Conservation (phyloP, 2,797 vertebrate species). For the Percopsis omiscomaycus region DNA sequence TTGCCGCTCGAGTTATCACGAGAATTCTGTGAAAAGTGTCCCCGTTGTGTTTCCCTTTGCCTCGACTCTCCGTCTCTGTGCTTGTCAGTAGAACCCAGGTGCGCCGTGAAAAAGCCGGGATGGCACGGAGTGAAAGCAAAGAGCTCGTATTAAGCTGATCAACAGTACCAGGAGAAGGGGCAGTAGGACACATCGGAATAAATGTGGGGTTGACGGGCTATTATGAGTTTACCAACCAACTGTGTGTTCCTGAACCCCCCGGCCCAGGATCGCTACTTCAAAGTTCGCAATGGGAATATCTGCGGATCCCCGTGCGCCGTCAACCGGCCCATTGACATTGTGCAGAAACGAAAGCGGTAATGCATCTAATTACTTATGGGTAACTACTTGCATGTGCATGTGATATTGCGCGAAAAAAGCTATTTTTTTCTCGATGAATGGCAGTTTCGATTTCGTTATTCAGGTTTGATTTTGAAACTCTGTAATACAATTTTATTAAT, state of each 20-base stretch:
- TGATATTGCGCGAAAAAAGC: neutral
- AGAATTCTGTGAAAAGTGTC: too few species aligned
- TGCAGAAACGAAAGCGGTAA: constrained; percentile 84
- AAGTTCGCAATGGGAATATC: constrained; percentile 73
- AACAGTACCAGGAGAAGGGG: constrained; percentile 35
- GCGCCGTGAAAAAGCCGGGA: constrained; percentile 30
- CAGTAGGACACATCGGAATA: constrained; percentile 34
- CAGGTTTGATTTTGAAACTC: neutral
- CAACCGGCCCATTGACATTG: constrained; percentile 84
- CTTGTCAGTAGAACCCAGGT: constrained; percentile 53
- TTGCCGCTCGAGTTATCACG: neutral
- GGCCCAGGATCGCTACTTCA: constrained; percentile 71
- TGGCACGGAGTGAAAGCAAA: constrained; percentile 32
- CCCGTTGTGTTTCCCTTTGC: constrained; percentile 23
- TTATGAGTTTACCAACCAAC: constrained; percentile 82
- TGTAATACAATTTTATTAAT: too few species aligned
- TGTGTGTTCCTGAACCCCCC: constrained; percentile 66
- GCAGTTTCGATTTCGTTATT: too few species aligned
- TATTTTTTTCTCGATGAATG: too few species aligned
- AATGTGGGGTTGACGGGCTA: constrained; percentile 5
- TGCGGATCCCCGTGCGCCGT: constrained; percentile 81
- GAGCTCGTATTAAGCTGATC: constrained; percentile 34
- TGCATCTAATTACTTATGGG: constrained; percentile 38
- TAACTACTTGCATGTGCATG: neutral
- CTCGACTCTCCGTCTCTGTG: constrained; percentile 33